Evolutionary conservation across 2,888 invertebrate species (phyloP).

Genomic region (Lasius fuliginosus): DNA sequence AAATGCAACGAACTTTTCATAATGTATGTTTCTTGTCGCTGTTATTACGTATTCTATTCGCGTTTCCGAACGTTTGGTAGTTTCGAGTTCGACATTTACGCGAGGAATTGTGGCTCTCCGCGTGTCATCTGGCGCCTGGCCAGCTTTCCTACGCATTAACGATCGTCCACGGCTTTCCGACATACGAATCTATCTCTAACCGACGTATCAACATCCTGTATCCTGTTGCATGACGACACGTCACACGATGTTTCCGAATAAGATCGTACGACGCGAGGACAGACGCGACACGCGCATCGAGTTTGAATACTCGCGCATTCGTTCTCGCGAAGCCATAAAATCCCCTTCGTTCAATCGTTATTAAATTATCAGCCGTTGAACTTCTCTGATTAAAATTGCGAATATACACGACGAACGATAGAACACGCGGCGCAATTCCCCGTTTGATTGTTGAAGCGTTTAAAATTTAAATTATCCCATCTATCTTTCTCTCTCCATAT

Average conservation of each 20-base stretch:
- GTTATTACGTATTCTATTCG: slow-evolving; percentile 7
- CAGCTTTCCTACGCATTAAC: slow-evolving; percentile 65
- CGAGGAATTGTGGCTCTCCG: slow-evolving; percentile 46
- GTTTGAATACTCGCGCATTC: not conserved
- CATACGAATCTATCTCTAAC: slow-evolving; percentile 53
- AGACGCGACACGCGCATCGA: not conserved
- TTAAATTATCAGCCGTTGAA: slow-evolving; percentile 44
- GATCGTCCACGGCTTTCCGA: slow-evolving; percentile 65
- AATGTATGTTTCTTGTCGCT: not conserved
- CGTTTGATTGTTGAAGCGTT: slow-evolving; percentile 28
- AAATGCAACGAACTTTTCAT: not conserved
- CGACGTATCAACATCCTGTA: slow-evolving; percentile 43
- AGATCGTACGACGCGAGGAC: slow-evolving; percentile 7
- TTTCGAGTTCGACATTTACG: slow-evolving; percentile 16
- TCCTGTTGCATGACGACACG: not conserved
- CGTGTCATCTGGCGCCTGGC: slow-evolving; percentile 57
- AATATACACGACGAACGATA: not conserved
- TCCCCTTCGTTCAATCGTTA: slow-evolving; percentile 20
- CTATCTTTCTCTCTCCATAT: not conserved
- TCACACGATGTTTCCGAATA: slow-evolving; percentile 15
- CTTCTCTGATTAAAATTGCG: slow-evolving; percentile 23
- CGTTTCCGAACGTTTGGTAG: slow-evolving; percentile 1
- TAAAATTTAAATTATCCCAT: slow-evolving; percentile 22
- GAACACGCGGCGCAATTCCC: not conserved
- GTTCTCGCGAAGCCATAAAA: slow-evolving; percentile 28